Conservation (phyloP, 2,797 vertebrate genomes). For the Sebastiscus albofasciatus region DNA sequence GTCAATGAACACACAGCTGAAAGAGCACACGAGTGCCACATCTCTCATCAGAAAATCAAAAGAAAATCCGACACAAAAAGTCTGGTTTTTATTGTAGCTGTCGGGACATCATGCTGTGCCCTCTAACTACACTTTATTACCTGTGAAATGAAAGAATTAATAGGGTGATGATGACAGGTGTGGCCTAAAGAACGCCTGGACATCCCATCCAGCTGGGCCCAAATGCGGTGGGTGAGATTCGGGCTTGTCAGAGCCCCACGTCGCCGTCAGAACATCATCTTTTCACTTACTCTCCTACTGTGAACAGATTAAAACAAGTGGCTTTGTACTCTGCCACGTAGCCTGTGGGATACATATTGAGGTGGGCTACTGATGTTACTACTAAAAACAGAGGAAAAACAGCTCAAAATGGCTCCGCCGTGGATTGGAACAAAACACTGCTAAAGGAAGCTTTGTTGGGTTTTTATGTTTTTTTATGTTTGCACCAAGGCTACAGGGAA, state of each 20-base stretch:
- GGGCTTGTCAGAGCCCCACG: conserved; percentile 48
- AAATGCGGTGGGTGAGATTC: conserved; percentile 35
- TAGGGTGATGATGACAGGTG: conserved; percentile 63
- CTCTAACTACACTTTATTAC: conserved; percentile 80
- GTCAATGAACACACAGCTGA: conserved; percentile 31
- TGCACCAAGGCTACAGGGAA: conserved; percentile 36
- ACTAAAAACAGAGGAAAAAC: conserved; percentile 25
- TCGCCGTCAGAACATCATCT: conserved; percentile 57
- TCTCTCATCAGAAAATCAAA: conserved; percentile 68
- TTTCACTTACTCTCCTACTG: conserved; percentile 64
- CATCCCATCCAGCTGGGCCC: conserved; percentile 24
- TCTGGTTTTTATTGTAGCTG: conserved; percentile 61
- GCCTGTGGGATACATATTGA: conserved; percentile 76
- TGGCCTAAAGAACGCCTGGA: conserved; percentile 14
- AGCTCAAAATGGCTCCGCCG: conserved; percentile 1
- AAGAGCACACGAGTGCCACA: conserved; percentile 36
- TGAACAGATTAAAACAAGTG: conserved; percentile 73
- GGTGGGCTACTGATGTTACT: conserved; percentile 52
- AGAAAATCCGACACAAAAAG: conserved; percentile 30
- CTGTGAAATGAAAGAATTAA: conserved; percentile 84
- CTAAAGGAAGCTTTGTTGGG: conserved; percentile 30
- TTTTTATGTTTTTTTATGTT: conserved; percentile 17
- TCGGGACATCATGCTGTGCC: conserved; percentile 51
- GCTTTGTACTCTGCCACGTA: conserved; percentile 61
- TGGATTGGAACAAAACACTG: conserved; percentile 41